A percentile compares a stretch with the other conserved stretches of the same genome.
Evolutionary conservation across 2,888 invertebrate species (phyloP).

Genomic region (Capitulum mitella): DNA sequence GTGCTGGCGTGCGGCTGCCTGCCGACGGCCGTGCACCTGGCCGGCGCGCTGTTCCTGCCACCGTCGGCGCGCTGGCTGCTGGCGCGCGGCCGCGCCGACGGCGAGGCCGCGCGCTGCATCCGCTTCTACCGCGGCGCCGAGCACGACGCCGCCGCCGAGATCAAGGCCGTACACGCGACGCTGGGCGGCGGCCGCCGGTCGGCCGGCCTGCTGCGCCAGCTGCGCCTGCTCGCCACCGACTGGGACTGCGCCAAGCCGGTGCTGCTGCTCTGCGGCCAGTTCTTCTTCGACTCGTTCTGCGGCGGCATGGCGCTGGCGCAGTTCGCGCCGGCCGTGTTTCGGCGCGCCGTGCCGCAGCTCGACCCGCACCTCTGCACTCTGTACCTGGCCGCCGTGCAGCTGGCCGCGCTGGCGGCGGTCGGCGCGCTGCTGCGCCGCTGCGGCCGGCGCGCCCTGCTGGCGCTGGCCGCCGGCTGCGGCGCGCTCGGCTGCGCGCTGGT

Average conservation of each 20-base stretch:
- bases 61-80: not conserved
- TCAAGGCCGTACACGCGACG: not conserved
- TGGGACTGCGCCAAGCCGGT: conserved; percentile 9
- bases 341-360: not conserved
- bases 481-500: not conserved
- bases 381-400: not conserved
- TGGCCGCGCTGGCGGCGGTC: not conserved
- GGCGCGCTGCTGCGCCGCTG: not conserved
- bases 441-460: not conserved
- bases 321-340: not conserved
- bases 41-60: not conserved
- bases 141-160: not conserved
- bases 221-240: not conserved
- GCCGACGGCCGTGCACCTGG: not conserved
- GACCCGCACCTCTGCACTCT: not conserved
- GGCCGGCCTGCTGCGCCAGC: not conserved
- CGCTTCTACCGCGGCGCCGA: not conserved
- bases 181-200: not conserved
- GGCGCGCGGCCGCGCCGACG: not conserved
- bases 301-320: not conserved
- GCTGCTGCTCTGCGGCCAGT: conserved; percentile 4
- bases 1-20: not conserved
- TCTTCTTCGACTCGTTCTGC: not conserved
- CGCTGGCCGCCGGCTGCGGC: not conserved
- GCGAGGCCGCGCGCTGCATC: not conserved